Evolutionary conservation across 2,113 vertebrate species (phyloP).

Genomic region (Myiagra hebetior): DNA sequence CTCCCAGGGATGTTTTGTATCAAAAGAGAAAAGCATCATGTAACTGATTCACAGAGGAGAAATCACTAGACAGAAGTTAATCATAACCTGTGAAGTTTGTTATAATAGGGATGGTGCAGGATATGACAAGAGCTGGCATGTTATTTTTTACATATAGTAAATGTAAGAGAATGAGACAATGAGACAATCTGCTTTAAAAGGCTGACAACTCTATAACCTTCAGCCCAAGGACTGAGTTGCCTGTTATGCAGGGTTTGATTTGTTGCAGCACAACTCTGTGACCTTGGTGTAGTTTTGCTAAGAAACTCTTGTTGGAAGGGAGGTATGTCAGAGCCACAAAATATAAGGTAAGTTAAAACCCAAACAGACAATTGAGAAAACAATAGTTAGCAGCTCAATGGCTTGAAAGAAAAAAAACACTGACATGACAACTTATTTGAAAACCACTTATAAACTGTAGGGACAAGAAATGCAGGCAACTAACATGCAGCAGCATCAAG

Average conservation of each 20-base stretch:
- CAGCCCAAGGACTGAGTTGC: not conserved
- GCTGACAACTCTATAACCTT: not conserved
- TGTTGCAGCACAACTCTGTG: not conserved
- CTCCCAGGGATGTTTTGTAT: not conserved
- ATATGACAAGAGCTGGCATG: not conserved
- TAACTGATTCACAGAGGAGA: not conserved
- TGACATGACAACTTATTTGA: not conserved
- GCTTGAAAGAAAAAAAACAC: not conserved
- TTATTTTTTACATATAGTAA: not conserved
- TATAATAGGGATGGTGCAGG: not conserved
- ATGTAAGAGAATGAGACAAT: not conserved
- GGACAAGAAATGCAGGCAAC: not conserved
- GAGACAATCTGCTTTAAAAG: not conserved
- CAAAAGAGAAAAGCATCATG: not conserved
- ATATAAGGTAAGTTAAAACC: not conserved
- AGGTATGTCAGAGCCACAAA: not conserved
- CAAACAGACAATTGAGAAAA: not conserved
- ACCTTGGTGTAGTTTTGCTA: not conserved
- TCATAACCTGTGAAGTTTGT: not conserved
- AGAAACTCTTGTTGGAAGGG: not conserved
- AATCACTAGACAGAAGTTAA: not conserved
- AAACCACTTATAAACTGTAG: not conserved
- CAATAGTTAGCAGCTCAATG: not conserved
- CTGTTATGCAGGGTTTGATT: not conserved
- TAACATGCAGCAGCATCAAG: not conserved